Evolutionary conservation across 2,797 vertebrate genomes (phyloP).

Genomic region (Aratinga solstitialis): DNA sequence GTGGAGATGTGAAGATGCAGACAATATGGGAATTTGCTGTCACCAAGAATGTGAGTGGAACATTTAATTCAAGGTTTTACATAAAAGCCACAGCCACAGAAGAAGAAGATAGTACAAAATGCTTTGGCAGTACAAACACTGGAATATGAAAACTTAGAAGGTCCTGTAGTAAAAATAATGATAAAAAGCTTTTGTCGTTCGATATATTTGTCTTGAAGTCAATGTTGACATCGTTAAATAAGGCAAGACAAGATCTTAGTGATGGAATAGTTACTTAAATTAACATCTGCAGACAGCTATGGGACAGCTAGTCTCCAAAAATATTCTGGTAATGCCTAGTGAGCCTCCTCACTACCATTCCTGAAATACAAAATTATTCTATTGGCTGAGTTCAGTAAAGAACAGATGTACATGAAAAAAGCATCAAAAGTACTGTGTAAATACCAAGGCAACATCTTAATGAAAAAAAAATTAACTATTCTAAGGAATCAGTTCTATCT

Average conservation of each 20-base stretch:
- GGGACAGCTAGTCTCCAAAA: not conserved
- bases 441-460: not conserved
- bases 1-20: not conserved
- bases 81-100: not conserved
- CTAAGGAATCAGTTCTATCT: not conserved
- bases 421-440: not conserved
- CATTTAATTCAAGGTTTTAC: not conserved
- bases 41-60: not conserved
- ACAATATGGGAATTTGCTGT: not conserved
- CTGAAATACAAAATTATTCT: not conserved
- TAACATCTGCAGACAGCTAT: not conserved
- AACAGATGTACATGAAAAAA: not conserved
- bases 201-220: not conserved
- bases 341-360: not conserved
- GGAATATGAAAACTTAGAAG: not conserved
- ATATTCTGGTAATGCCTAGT: not conserved
- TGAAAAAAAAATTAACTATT: not conserved
- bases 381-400: not conserved
- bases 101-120: not conserved
- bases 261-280: not conserved
- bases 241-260: not conserved
- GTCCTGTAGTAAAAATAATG: not conserved
- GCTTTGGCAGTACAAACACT: not conserved
- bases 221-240: not conserved
- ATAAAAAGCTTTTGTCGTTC: not conserved